Percentiles rank a stretch among this genome's conserved stretches.
Conservation (phyloP, 2,797 vertebrate genomes). For the Enteromius unitaeniatus region DNA sequence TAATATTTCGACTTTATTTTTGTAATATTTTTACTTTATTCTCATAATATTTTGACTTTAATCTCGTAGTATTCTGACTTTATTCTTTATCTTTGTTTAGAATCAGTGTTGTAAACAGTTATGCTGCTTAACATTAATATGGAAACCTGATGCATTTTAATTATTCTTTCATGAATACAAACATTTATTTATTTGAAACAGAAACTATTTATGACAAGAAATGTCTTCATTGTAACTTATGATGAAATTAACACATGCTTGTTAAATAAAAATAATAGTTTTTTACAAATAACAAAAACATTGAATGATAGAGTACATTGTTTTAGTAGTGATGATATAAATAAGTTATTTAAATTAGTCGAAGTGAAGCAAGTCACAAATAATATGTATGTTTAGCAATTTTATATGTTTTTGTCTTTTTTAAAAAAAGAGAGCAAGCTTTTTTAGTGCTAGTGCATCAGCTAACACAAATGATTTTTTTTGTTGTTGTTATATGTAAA, state of each 20-base stretch:
- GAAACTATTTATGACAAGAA: background rate
- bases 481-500: background rate
- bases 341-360: no score
- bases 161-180: background rate
- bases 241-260: background rate
- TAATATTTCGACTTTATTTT: no score
- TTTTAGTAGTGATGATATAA: no score
- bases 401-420: background rate
- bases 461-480: background rate
- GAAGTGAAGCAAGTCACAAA: background rate
- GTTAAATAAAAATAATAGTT: background rate
- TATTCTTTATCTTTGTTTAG: no score
- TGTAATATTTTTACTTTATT: no score
- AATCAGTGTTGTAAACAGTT: no score
- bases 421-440: no score
- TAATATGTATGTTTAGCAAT: background rate
- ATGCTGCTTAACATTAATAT: background rate
- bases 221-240: background rate
- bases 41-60: no score
- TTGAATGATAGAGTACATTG: background rate
- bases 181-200: background rate
- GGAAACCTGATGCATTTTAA: background rate
- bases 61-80: no score
- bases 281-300: background rate
- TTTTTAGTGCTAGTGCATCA: background rate